Evolutionary conservation across 1,140 invertebrate genomes (phyloP).

Genomic region (Yoshiicerus persimilis): DNA sequence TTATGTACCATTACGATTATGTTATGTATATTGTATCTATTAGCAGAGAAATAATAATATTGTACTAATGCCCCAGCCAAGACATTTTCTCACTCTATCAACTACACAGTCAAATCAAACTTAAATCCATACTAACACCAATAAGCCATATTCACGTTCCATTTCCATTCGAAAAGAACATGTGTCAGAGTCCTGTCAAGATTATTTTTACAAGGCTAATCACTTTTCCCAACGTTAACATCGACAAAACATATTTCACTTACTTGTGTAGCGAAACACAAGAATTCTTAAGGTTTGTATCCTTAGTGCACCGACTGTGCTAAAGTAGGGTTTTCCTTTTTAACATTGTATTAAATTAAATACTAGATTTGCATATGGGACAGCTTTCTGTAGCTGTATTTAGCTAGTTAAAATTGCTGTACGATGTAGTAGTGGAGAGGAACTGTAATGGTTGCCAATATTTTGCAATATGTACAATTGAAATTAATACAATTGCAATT

Average conservation of each 20-base stretch:
- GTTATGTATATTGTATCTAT: not conserved
- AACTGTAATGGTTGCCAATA: too few relatives aligned
- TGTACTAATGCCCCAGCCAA: not conserved
- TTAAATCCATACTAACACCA: not conserved
- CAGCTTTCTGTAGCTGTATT: too few relatives aligned
- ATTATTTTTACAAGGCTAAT: slow-evolving; percentile 24
- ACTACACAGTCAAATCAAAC: not conserved
- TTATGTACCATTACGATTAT: not conserved
- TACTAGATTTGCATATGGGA: too few relatives aligned
- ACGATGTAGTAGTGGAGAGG: too few relatives aligned
- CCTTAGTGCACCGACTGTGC: not conserved
- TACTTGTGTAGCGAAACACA: not conserved
- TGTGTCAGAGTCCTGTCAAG: slow-evolving; percentile 17
- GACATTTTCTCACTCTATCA: not conserved
- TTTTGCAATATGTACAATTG: too few relatives aligned
- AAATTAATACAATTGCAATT: too few relatives aligned
- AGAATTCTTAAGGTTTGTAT: not conserved
- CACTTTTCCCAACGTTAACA: slow-evolving; percentile 2
- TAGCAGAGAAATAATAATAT: not conserved
- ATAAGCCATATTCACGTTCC: not conserved
- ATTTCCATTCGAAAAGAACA: not conserved
- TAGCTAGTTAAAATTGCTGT: too few relatives aligned
- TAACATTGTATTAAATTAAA: too few relatives aligned
- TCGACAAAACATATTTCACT: not conserved
- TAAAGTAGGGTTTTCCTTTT: too few relatives aligned